Conservation (phyloP, 2,888 invertebrate genomes). For the Scotopteryx bipunctaria region DNA sequence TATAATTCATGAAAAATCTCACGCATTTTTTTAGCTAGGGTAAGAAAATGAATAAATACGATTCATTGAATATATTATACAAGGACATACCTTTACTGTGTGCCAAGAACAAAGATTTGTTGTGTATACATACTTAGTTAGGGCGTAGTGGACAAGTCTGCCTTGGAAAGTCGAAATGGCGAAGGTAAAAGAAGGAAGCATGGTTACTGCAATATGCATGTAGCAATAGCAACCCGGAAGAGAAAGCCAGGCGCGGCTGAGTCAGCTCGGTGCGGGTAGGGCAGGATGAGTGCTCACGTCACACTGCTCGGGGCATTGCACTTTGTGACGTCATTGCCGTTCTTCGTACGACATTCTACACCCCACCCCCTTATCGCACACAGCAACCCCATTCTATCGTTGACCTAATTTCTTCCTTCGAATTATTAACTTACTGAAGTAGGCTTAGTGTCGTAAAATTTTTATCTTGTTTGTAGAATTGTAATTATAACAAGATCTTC, state of each 20-base stretch:
- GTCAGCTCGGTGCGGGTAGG: slow-evolving; percentile 37
- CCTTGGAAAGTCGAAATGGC: slow-evolving; percentile 31
- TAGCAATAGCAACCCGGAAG: slow-evolving; percentile 34
- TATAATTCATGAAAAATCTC: no score
- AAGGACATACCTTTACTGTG: neutral
- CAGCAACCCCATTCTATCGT: slow-evolving; percentile 42
- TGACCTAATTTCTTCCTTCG: slow-evolving; percentile 52
- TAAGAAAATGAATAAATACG: no score
- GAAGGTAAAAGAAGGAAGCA: slow-evolving; percentile 17
- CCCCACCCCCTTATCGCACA: slow-evolving; percentile 39
- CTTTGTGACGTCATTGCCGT: slow-evolving; percentile 35
- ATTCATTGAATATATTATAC: no score
- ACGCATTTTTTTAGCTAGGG: no score
- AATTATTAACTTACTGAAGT: slow-evolving; percentile 41
- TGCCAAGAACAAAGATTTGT: neutral
- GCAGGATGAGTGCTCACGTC: slow-evolving; percentile 55
- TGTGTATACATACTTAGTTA: slow-evolving; percentile 12
- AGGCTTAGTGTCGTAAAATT: slow-evolving; percentile 16
- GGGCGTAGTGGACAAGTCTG: slow-evolving; percentile 28
- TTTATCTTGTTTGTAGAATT: neutral
- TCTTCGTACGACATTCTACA: slow-evolving; percentile 21
- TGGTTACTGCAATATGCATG: slow-evolving; percentile 20
- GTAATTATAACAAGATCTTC: neutral
- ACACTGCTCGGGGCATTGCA: slow-evolving; percentile 58
- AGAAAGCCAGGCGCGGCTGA: slow-evolving; percentile 38